phyloP scores from a whole-genome alignment of 2,888 invertebrate species.

The Willowsia nigromaculata region DNA sequence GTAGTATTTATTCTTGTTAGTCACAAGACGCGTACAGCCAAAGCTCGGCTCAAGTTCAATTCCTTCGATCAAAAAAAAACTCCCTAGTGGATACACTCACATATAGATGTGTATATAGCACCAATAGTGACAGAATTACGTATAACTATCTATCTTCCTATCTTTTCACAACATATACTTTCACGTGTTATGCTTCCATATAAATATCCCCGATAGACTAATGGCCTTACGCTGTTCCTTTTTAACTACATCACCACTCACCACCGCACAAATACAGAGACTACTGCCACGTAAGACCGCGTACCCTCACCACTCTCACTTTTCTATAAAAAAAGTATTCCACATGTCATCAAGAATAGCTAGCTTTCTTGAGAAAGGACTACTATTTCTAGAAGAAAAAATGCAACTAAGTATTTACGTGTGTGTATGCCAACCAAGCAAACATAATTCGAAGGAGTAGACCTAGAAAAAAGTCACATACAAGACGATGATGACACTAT shows the following conservation, averaged over 20 bases:
- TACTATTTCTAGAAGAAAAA: not conserved
- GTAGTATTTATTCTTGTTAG: slow-evolving; percentile 34
- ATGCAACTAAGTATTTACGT: not conserved
- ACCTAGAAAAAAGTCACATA: not conserved
- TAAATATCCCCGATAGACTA: slow-evolving; percentile 40
- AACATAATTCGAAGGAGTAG: not conserved
- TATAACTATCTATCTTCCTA: not conserved
- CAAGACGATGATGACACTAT: not conserved
- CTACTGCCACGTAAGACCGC: not conserved
- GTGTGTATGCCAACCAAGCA: not conserved
- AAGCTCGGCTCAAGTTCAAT: slow-evolving; percentile 68
- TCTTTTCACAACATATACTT: not conserved
- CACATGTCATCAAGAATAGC: slow-evolving; percentile 15
- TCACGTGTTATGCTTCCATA: not conserved
- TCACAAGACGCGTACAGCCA: not conserved
- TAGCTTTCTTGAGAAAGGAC: not conserved
- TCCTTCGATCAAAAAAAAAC: slow-evolving; percentile 61
- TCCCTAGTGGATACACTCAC: slow-evolving; percentile 53
- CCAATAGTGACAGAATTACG: not conserved
- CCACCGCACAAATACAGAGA: not conserved
- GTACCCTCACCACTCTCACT: slow-evolving; percentile 5
- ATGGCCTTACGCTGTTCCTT: slow-evolving; percentile 68
- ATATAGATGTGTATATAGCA: not conserved
- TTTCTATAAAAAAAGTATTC: slow-evolving; percentile 19
- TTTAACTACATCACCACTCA: slow-evolving; percentile 53